phyloP scores from a whole-genome alignment of 2,888 invertebrate species.

The Drosophila paramelanica region DNA sequence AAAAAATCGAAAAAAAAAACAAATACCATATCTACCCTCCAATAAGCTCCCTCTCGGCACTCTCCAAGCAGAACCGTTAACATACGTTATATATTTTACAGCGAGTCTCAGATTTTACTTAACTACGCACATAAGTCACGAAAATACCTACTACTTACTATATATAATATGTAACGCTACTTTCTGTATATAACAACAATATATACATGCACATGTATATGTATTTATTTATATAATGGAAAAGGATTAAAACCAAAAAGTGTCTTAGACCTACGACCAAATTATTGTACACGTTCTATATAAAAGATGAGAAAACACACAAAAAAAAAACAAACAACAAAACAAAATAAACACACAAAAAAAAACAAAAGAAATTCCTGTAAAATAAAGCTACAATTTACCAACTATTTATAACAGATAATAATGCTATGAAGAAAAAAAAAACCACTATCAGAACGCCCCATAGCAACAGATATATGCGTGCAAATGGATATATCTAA shows the following conservation, averaged over 20 bases:
- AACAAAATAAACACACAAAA: slow-evolving; percentile 15
- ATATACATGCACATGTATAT: slow-evolving; percentile 53
- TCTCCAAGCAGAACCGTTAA: slow-evolving; percentile 33
- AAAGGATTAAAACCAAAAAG: slow-evolving; percentile 74
- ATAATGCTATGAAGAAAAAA: slow-evolving; percentile 25
- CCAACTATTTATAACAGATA: slow-evolving; percentile 50
- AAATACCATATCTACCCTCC: background rate
- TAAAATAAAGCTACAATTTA: slow-evolving; percentile 57
- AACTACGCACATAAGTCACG: slow-evolving; percentile 78
- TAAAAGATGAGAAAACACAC: slow-evolving; percentile 25
- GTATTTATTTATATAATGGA: slow-evolving; percentile 54
- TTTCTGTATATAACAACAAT: slow-evolving; percentile 67
- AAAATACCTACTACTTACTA: slow-evolving; percentile 57
- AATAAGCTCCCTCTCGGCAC: background rate
- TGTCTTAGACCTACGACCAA: slow-evolving; percentile 79
- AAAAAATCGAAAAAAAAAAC: background rate
- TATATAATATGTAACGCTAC: slow-evolving; percentile 47
- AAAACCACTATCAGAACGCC: slow-evolving; percentile 21
- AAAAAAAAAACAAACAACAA: slow-evolving; percentile 14
- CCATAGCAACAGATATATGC: slow-evolving; percentile 22
- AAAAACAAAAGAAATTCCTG: slow-evolving; percentile 48
- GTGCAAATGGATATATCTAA: slow-evolving; percentile 22
- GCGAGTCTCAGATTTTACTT: slow-evolving; percentile 80
- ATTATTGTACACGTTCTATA: slow-evolving; percentile 62
- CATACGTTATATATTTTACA: slow-evolving; percentile 58